These are phyloP conservation scores for Leptatherina wallacei DNA, from an alignment of 2,797 vertebrate genomes.

Conservation along the genomic window DNA sequence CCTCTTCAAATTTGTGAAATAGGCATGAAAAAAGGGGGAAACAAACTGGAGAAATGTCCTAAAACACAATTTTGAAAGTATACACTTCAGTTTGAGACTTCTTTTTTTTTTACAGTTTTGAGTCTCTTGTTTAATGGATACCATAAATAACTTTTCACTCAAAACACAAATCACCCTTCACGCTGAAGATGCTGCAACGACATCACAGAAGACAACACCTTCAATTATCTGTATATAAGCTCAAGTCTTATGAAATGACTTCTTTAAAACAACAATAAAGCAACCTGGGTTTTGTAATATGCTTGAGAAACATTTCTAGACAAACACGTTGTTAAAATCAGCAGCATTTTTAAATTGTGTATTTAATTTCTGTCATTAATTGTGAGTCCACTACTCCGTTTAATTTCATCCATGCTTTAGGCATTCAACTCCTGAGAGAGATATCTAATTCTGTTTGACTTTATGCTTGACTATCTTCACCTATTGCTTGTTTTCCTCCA, in stretches of 20 bases:
- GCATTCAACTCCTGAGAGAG: slow-evolving; percentile 7
- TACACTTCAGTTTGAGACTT: too few species aligned
- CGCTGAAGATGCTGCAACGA: background rate
- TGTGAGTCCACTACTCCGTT: background rate
- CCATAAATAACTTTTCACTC: background rate
- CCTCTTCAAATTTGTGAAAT: background rate
- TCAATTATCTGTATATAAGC: background rate
- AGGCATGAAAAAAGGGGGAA: background rate
- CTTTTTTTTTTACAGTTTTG: background rate
- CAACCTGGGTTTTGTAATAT: background rate
- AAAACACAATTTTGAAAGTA: background rate
- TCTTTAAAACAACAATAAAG: background rate
- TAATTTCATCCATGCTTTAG: background rate
- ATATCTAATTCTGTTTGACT: slow-evolving; percentile 6
- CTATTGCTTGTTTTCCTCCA: slow-evolving; percentile 26
- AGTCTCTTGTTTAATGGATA: background rate
- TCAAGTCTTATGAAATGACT: background rate
- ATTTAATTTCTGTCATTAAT: background rate
- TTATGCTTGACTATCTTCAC: slow-evolving; percentile 22
- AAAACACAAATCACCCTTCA: background rate
- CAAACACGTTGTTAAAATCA: background rate
- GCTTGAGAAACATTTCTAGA: background rate
- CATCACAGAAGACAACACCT: background rate
- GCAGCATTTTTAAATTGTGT: background rate
- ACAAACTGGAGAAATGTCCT: background rate